Conservation (phyloP, 2,113 vertebrate genomes). For the Beaufortia kweichowensis region DNA sequence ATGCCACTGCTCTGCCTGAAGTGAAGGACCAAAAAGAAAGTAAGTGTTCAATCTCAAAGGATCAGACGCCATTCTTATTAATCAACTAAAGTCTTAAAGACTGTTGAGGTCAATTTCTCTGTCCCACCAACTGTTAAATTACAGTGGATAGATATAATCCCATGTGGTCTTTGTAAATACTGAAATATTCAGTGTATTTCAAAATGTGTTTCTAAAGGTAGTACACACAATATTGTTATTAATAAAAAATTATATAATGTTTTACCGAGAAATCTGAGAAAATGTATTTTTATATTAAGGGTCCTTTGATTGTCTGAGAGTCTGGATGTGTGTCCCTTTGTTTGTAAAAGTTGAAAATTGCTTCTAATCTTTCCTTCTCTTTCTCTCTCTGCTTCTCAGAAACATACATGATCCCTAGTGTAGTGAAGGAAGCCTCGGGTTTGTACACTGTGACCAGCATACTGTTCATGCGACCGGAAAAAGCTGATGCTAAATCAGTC, state of each 20-base stretch:
- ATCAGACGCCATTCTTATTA: background rate
- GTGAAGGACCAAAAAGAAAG: conserved; percentile 69
- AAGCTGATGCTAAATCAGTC: conserved; percentile 72
- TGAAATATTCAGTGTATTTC: too few relatives aligned
- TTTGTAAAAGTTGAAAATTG: background rate
- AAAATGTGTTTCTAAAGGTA: too few relatives aligned
- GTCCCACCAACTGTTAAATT: background rate
- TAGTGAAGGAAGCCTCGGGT: conserved; percentile 80
- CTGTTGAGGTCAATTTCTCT: background rate
- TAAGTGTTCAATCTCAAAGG: conserved; percentile 57
- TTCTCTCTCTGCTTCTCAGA: conserved; percentile 57
- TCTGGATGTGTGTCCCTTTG: too few relatives aligned
- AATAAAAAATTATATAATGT: too few relatives aligned
- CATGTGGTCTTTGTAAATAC: too few relatives aligned
- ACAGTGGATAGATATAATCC: too few relatives aligned
- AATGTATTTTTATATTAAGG: too few relatives aligned
- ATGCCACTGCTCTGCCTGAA: conserved; percentile 68
- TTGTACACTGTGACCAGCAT: conserved; percentile 76
- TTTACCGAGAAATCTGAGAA: too few relatives aligned
- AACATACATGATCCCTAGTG: conserved; percentile 70
- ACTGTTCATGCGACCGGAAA: conserved; percentile 76
- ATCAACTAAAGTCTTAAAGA: background rate
- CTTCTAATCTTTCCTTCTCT: background rate
- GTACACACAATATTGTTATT: too few relatives aligned
- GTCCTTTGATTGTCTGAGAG: too few relatives aligned